These are phyloP conservation scores for Scophthalmus maximus DNA, from an alignment of 2,113 vertebrate genomes.

Conservation along the genomic window DNA sequence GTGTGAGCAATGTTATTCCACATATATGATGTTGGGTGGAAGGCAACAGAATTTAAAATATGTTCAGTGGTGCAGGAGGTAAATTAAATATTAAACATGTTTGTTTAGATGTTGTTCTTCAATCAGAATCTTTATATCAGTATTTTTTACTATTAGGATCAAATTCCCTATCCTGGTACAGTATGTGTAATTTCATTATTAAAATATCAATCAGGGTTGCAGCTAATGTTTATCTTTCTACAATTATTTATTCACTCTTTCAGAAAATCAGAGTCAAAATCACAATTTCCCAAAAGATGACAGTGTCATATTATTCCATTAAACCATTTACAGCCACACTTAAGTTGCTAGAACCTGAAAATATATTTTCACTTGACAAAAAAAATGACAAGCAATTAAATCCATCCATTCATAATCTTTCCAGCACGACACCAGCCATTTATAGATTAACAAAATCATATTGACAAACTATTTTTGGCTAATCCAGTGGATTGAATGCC, in stretches of 20 bases:
- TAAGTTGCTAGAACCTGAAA: background rate
- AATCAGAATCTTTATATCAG: background rate
- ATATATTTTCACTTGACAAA: background rate
- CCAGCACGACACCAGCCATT: background rate
- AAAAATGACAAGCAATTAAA: background rate
- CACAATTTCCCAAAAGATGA: too few species aligned
- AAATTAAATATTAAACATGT: background rate
- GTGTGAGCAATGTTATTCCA: background rate
- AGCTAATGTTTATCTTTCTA: background rate
- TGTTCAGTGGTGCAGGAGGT: background rate
- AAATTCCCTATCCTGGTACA: too few species aligned
- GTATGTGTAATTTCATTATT: background rate
- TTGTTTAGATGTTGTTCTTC: background rate
- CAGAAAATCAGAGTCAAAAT: too few species aligned
- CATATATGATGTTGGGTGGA: conserved; percentile 28
- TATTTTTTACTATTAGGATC: background rate
- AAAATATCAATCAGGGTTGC: background rate
- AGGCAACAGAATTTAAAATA: background rate
- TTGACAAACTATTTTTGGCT: conserved; percentile 1
- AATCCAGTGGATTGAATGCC: conserved; percentile 17
- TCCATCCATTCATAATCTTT: background rate
- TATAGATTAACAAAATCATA: background rate
- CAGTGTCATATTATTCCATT: too few species aligned
- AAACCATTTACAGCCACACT: too few species aligned
- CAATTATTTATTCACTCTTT: background rate